Conservation (phyloP, 2,113 vertebrate species). For the Eudorcas thomsonii region DNA sequence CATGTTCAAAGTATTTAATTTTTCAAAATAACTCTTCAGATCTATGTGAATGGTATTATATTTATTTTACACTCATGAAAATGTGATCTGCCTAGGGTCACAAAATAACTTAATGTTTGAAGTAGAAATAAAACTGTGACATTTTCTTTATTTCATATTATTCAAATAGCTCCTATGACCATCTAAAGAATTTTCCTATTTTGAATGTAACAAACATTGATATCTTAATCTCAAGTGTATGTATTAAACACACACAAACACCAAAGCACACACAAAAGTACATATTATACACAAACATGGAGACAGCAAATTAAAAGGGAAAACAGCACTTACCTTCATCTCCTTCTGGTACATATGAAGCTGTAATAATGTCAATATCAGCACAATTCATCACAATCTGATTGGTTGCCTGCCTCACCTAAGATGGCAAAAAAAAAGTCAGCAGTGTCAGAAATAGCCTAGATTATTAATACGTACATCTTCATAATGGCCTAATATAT, state of each 20-base stretch:
- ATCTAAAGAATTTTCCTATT: constrained; percentile 11
- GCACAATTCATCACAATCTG: constrained; percentile 99
- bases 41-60: not conserved
- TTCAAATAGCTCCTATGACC: constrained; percentile 9
- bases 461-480: not conserved
- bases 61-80: constrained; percentile 20
- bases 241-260: not conserved
- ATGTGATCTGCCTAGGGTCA: not conserved
- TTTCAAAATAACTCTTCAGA: constrained; percentile 23
- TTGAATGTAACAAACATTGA: not conserved
- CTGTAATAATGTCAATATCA: constrained; percentile 99
- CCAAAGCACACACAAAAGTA: not conserved
- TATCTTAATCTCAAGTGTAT: not conserved
- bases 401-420: constrained; percentile 97
- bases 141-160: constrained; percentile 15
- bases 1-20: constrained; percentile 28
- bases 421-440: constrained; percentile 63
- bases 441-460: not conserved
- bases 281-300: not conserved
- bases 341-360: constrained; percentile 93
- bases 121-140: constrained; percentile 38
- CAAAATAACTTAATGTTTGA: constrained; percentile 27
- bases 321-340: constrained; percentile 89
- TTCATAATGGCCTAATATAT: constrained; percentile 23
- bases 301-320: constrained; percentile 43